A percentile compares a stretch with the other conserved stretches of the same genome.
These are phyloP conservation scores for Seira sanloemensis DNA, from an alignment of 2,888 invertebrate species.

Conservation along the genomic window DNA sequence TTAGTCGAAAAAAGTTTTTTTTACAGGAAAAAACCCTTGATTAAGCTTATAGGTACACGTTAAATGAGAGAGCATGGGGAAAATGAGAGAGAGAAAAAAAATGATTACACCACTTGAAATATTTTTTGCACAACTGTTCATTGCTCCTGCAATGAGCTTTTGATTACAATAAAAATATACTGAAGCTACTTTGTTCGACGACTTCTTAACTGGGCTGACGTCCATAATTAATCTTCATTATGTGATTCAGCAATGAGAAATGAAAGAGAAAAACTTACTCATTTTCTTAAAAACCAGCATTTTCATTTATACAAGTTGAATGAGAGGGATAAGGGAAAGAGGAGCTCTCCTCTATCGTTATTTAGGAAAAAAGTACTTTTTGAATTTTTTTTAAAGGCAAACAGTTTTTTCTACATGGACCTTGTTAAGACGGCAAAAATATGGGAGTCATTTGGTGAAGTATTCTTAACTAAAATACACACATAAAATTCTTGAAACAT, in stretches of 20 bases:
- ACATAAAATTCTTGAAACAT: too few species aligned
- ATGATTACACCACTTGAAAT: too few species aligned
- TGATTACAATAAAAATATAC: constrained; percentile 26
- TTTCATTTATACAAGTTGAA: neutral
- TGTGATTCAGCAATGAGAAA: constrained; percentile 37
- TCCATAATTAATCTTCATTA: constrained; percentile 68
- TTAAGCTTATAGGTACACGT: constrained; percentile 25
- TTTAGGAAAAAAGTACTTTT: constrained; percentile 24
- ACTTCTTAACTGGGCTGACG: constrained; percentile 58
- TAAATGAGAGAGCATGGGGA: too few species aligned
- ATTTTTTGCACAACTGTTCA: too few species aligned
- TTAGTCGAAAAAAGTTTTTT: constrained; percentile 32
- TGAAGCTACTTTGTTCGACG: constrained; percentile 31
- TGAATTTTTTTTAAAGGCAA: too few species aligned
- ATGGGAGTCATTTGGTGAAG: constrained; percentile 36
- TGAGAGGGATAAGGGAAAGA: neutral
- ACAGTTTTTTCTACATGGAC: constrained; percentile 45
- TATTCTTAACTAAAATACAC: too few species aligned
- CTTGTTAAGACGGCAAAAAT: constrained; percentile 44
- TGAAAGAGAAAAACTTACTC: constrained; percentile 27
- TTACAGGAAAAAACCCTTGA: constrained; percentile 25
- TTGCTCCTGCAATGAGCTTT: too few species aligned
- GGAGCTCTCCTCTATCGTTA: constrained; percentile 44
- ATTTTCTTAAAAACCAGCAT: constrained; percentile 12
- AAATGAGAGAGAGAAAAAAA: neutral